A percentile compares a stretch with the other conserved stretches of the same genome.
phyloP scores from a whole-genome alignment of 2,888 invertebrate species.

The Proisotoma minuta region DNA sequence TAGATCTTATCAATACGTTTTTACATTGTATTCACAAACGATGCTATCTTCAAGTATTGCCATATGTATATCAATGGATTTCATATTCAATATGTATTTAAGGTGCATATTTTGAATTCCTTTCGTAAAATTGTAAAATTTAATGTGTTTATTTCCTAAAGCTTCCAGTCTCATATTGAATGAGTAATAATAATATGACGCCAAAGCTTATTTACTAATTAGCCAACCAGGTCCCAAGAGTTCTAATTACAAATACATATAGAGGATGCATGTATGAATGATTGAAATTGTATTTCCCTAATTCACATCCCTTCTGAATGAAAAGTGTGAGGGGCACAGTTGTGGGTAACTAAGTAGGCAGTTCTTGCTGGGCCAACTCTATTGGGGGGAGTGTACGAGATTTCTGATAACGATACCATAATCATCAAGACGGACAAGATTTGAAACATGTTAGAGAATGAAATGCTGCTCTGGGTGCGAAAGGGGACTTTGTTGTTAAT shows the following conservation, averaged over 20 bases:
- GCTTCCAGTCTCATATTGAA: background rate
- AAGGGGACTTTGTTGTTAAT: no score
- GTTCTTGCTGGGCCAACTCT: background rate
- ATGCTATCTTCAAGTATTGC: no score
- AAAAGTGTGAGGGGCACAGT: background rate
- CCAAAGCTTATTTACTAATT: no score
- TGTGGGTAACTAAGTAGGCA: slow-evolving; percentile 14
- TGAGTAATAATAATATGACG: background rate
- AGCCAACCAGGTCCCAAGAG: no score
- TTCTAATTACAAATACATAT: background rate
- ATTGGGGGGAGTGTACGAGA: background rate
- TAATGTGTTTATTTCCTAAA: background rate
- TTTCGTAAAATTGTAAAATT: background rate
- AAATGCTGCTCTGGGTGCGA: no score
- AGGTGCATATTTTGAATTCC: background rate
- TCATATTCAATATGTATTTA: background rate
- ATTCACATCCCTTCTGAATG: background rate
- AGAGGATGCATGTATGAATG: background rate
- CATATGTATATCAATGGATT: no score
- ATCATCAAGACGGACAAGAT: no score
- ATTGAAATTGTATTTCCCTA: no score
- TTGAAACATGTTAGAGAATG: no score
- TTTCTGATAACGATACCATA: background rate
- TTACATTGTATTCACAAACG: background rate
- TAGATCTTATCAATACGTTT: background rate